Percentiles rank a stretch among this genome's conserved stretches.
These are phyloP conservation scores for Protobothrops mucrosquamatus DNA, from an alignment of 2,113 vertebrate genomes.

Conservation along the genomic window DNA sequence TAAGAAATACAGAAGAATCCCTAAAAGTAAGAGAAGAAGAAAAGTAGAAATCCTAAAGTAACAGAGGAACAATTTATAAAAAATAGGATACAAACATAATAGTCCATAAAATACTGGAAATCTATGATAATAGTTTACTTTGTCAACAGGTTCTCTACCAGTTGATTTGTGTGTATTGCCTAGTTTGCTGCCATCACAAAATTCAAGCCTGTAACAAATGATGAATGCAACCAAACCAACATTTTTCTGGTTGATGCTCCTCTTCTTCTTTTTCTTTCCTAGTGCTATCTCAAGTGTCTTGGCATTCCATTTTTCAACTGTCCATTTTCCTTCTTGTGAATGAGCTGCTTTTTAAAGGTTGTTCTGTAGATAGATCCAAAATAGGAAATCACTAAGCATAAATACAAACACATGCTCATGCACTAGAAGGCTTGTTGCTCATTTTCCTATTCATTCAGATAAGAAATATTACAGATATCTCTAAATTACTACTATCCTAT, in stretches of 20 bases:
- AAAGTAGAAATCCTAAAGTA: not conserved
- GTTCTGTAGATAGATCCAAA: not conserved
- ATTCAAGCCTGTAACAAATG: not conserved
- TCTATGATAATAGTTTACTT: not conserved
- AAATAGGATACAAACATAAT: not conserved
- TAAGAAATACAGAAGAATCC: not conserved
- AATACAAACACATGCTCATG: not conserved
- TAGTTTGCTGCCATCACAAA: not conserved
- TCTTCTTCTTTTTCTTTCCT: not conserved
- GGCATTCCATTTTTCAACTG: not conserved
- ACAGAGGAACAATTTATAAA: not conserved
- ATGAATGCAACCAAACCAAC: not conserved
- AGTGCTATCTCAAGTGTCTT: not conserved
- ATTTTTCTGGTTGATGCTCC: not conserved
- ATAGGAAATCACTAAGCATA: not conserved
- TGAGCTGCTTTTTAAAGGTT: not conserved
- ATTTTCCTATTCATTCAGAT: not conserved
- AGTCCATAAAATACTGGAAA: not conserved
- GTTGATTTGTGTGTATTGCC: not conserved
- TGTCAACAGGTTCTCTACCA: not conserved
- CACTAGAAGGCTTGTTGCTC: not conserved
- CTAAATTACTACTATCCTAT: not conserved
- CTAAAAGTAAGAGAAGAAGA: not conserved
- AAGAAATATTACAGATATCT: not conserved
- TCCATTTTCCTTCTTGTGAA: not conserved